These are phyloP conservation scores for Orchesella flavescens DNA, from an alignment of 2,888 invertebrate genomes.

Conservation along the genomic window DNA sequence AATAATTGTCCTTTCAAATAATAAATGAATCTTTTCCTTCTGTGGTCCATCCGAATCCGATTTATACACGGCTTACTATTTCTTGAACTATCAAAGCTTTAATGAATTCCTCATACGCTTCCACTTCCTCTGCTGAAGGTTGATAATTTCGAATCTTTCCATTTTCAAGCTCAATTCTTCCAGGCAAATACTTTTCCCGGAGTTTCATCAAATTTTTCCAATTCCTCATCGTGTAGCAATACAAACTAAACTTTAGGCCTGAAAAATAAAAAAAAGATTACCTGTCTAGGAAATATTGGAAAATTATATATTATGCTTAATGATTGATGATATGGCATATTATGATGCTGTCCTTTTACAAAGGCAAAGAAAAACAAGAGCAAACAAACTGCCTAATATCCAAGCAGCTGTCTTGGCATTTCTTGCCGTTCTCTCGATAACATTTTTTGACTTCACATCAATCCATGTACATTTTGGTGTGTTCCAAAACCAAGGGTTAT, in stretches of 20 bases:
- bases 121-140: conserved; percentile 54
- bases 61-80: not conserved
- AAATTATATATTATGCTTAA: not conserved
- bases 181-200: conserved; percentile 52
- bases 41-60: too few relatives aligned
- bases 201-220: conserved; percentile 6
- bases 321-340: too few relatives aligned
- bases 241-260: conserved; percentile 26
- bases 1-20: too few relatives aligned
- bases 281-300: not conserved
- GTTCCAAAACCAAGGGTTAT: conserved; percentile 69
- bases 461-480: conserved; percentile 61
- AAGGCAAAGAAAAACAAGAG: conserved; percentile 9
- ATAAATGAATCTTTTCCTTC: too few relatives aligned
- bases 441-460: conserved; percentile 50
- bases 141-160: conserved; percentile 48
- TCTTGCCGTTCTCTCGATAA: conserved; percentile 33
- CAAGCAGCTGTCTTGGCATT: conserved; percentile 54
- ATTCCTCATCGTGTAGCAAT: conserved; percentile 7
- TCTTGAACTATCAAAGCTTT: conserved; percentile 50
- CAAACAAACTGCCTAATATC: conserved; percentile 41
- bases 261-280: not conserved
- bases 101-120: conserved; percentile 64
- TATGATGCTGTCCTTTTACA: conserved; percentile 28
- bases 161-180: conserved; percentile 51